Base-by-base conservation (phyloP, 2,113 vertebrate species). In the Vicugna pacos region DNA sequence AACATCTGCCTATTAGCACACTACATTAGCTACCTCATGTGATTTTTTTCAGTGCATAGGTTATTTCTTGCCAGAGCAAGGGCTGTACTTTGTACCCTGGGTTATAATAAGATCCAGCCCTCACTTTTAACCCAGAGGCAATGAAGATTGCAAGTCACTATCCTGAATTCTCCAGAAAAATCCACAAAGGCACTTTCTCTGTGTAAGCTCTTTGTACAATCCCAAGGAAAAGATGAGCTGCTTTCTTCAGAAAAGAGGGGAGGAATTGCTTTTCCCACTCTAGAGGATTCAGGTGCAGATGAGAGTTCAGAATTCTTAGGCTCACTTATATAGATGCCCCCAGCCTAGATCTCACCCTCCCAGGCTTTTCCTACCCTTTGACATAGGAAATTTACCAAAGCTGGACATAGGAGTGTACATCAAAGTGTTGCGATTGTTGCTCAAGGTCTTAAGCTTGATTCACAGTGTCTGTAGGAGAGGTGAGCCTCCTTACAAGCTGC, bases 71-170 rank as follows among this genome's bases (percentile, higher is more conserved):
- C 1, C 5, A 20, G 17, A 64, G 1, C 8, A 48, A 30, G 7
- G 28, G 9, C 26, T n/a, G 2, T 64, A 56, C 1, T 81, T 93
- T 42, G 28, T 30, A 35, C n/a, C 17, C 50, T 72, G 11, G 46
- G 9, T 64, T 62, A 62, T 84, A 35, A 42, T 72, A 80, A 69
- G 17, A 58, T 62, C 2, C 48, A 32, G 7, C 17, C 12, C 7
- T 87, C 79, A 79, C 67, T 82, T 91, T 84, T 97, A 82, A 94
- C 8, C 50, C 9, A 88, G 10, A 52, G 12, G 35, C 22, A 87
- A 76, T 67, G 24, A 93, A 38, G 4, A 73, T 42, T 87, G 7
- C 12, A 80, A 30, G 3, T 22, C 13, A 73, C 17, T 88, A 56
- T 80, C 28, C 35, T 84, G 16, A 90, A 81, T 81, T 8, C 62